Base-by-base conservation (phyloP, 2,797 vertebrate species). In the Odontamblyopus lacepedii region DNA sequence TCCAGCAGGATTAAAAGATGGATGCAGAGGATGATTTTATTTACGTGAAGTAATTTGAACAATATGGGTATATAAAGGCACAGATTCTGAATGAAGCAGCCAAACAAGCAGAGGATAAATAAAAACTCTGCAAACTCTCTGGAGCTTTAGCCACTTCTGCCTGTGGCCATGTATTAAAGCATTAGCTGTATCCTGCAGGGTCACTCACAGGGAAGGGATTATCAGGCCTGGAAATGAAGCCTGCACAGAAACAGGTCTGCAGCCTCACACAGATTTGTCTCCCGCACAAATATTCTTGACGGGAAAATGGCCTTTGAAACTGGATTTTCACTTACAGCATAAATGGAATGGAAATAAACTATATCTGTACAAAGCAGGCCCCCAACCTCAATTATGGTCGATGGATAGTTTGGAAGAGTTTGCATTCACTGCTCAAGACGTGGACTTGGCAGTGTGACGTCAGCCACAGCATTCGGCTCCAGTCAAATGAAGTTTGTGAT, bases 171-270 rank as follows among this genome's bases (percentile, higher is more conserved):
- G 74, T 71, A 62, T 71, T 80, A 70, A 5, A 70, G 76, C 61
- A 78, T 78, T 76, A 73, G 71, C 69, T 78, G 62, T 56, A 71
- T 81, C 78, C 73, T 29, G 3, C 61, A 59, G 63, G 73, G 78
- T 76, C 78, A 83, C 74, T 81, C 75, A 74, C 50, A 82, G 76
- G 67, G 70, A 83, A 78, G 80, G 67, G 78, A 85, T 83, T 90
- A 81, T 44, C 62, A 70, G 62, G 65, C 63, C 75, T 78, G 65
- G 78, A 84, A 85, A 83, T 83, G 68, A 84, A 78, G 77, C 79
- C 76, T 70, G 78, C 65, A 35, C 74, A 67, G 78, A 82, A 77
- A 80, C 80, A 85, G 72, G 77, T 85, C 78, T 77, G 69, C 35
- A 38, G 35, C 7, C 35, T 66, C 81, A 44, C 74, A 50, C 62